These are phyloP conservation scores for Conus ventricosus DNA, from an alignment of 1,140 invertebrate species.

Conservation along the genomic window DNA sequence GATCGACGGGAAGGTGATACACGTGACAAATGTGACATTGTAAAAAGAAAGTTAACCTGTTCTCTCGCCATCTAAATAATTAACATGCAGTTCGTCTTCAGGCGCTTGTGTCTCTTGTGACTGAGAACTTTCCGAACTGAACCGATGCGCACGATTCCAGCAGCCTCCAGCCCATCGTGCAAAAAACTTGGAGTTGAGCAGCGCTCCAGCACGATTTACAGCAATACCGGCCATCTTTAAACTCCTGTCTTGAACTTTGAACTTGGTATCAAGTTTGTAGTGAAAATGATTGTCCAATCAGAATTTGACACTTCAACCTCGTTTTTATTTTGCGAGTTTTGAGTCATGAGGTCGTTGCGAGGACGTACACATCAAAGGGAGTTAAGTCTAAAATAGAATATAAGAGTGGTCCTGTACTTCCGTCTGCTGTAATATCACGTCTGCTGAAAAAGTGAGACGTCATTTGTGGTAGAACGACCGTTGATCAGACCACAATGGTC, in stretches of 20 bases:
- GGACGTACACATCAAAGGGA: not conserved
- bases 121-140: not conserved
- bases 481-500: not conserved
- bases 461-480: not conserved
- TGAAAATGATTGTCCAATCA: not conserved
- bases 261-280: not conserved
- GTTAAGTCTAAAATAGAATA: not conserved
- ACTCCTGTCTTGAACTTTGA: not conserved
- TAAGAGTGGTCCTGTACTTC: not conserved
- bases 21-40: too few species aligned
- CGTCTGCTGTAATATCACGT: not conserved
- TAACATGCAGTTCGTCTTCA: constrained; percentile 53
- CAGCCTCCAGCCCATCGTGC: not conserved
- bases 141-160: not conserved
- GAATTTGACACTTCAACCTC: not conserved
- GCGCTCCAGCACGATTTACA: not conserved
- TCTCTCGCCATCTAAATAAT: constrained; percentile 58
- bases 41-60: constrained; percentile 36
- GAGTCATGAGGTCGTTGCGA: not conserved
- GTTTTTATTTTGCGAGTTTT: not conserved
- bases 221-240: not conserved
- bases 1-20: too few species aligned
- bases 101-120: constrained; percentile 27
- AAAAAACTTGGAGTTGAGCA: not conserved
- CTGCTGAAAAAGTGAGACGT: not conserved